phyloP scores from a whole-genome alignment of 2,113 vertebrate species.

The Capreolus pygargus region DNA sequence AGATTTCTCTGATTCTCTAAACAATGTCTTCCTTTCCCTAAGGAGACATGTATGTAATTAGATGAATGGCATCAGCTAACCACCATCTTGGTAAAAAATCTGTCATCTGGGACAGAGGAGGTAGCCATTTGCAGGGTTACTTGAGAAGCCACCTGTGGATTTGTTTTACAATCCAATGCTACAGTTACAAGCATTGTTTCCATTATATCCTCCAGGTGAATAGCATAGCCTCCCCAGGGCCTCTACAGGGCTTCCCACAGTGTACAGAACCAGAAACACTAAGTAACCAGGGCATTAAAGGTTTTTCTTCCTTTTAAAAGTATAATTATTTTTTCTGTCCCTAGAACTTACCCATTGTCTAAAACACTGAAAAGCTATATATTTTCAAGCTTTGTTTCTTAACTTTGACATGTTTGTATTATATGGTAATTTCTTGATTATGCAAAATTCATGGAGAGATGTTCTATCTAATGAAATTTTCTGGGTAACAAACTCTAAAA shows the following conservation, averaged over 20 bases:
- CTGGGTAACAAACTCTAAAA: neutral
- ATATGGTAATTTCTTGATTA: neutral
- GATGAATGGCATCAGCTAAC: neutral
- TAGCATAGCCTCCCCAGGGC: neutral
- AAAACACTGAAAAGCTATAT: neutral
- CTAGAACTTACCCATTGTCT: neutral
- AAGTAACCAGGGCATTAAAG: neutral
- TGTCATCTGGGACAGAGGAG: neutral
- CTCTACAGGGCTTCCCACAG: neutral
- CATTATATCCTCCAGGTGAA: neutral
- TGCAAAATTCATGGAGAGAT: neutral
- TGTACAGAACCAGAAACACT: neutral
- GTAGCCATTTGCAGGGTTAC: neutral
- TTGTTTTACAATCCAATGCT: neutral
- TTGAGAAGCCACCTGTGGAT: neutral
- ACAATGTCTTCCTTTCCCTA: neutral
- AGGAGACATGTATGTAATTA: neutral
- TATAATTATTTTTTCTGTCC: neutral
- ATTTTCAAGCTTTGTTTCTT: neutral
- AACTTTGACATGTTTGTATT: neutral
- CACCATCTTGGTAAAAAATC: neutral
- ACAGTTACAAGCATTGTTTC: neutral
- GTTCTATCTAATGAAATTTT: neutral
- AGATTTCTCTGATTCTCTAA: neutral
- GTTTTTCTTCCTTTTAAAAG: neutral